phyloP scores from a whole-genome alignment of 2,113 vertebrate genomes.

The Crotophaga sulcirostris region DNA sequence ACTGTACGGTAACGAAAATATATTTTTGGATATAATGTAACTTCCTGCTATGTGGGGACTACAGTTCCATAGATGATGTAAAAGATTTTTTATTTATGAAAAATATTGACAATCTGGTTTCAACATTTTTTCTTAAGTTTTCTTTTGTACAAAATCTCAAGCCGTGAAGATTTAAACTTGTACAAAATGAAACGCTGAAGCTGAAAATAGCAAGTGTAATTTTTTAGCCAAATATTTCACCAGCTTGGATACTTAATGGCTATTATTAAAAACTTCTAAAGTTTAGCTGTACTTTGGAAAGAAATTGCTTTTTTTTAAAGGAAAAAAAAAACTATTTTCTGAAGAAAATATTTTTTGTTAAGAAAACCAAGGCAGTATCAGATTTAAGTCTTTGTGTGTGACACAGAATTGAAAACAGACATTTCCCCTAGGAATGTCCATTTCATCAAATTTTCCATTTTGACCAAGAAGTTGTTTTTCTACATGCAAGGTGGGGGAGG shows the following conservation, averaged over 20 bases:
- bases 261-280: not conserved
- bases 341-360: conserved; percentile 7
- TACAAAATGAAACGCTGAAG: not conserved
- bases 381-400: not conserved
- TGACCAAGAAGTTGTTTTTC: not conserved
- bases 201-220: not conserved
- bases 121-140: not conserved
- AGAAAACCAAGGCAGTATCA: conserved; percentile 3
- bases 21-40: not conserved
- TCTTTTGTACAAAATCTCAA: not conserved
- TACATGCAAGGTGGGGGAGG: not conserved
- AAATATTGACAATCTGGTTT: not conserved
- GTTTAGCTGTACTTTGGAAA: conserved; percentile 18
- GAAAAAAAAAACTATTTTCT: not conserved
- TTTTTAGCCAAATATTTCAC: conserved; percentile 18
- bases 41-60: not conserved
- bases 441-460: conserved; percentile 24
- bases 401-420: conserved; percentile 5
- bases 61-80: not conserved
- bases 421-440: not conserved
- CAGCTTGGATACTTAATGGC: not conserved
- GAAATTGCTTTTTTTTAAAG: not conserved
- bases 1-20: not conserved
- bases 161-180: not conserved
- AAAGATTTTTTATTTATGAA: not conserved